Conservation (phyloP, 2,888 invertebrate species). For the Diplolepis rosae region DNA sequence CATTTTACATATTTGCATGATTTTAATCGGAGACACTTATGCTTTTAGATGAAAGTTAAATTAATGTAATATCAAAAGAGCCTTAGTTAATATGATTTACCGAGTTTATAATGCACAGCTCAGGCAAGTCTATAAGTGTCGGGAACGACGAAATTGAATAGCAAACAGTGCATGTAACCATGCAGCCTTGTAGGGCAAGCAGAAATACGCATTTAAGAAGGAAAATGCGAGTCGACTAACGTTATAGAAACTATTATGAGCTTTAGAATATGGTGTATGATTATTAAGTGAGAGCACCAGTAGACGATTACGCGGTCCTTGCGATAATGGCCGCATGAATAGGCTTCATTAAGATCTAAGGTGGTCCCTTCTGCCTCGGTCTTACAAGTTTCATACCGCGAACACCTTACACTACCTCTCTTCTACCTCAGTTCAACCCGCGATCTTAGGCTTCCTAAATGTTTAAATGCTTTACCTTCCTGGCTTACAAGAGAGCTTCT, state of each 20-base stretch:
- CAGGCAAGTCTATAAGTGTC: conserved; percentile 41
- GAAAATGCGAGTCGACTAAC: conserved; percentile 29
- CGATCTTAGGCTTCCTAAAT: conserved; percentile 44
- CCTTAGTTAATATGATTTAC: conserved; percentile 49
- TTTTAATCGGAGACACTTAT: no score
- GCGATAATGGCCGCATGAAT: conserved; percentile 70
- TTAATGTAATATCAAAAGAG: conserved; percentile 40
- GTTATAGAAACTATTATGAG: conserved; percentile 60
- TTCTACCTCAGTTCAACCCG: conserved; percentile 5
- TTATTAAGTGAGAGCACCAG: conserved; percentile 70
- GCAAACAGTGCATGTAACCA: conserved; percentile 50
- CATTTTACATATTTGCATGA: no score
- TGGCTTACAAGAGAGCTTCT: conserved; percentile 36
- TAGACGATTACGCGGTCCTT: conserved; percentile 68
- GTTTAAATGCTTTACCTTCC: conserved; percentile 33
- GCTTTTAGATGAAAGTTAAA: not conserved
- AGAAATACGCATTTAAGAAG: conserved; percentile 30
- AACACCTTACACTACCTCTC: conserved; percentile 40
- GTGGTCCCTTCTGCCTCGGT: conserved; percentile 49
- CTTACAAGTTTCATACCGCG: conserved; percentile 51
- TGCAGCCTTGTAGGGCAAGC: conserved; percentile 45
- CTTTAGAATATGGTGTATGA: conserved; percentile 65
- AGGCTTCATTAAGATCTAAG: conserved; percentile 70
- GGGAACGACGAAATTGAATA: conserved; percentile 52
- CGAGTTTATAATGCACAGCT: not conserved